Base-by-base conservation (phyloP, 2,888 invertebrate genomes). In the Rotaria socialis region DNA sequence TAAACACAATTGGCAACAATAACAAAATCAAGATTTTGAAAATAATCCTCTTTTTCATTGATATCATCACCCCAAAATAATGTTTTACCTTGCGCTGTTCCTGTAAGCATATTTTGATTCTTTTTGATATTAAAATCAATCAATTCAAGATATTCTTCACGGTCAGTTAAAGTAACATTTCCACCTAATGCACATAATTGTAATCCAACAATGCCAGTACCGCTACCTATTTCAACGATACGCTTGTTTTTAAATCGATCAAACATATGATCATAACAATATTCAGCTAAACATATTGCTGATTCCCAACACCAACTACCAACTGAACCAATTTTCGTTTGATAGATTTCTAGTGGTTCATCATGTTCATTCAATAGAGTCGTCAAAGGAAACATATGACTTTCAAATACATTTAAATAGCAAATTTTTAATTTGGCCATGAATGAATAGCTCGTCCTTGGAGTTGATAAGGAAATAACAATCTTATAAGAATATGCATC, bases 211-310 rank as follows among this genome's bases (percentile, higher is more conserved):
- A 80, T 8, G 24, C 75, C 75, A 41, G 75, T 80, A 24, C 75
- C 75, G 47, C 43, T 47, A 24, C 75, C 75, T 22, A 80, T 80
- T 47, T 80, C 75, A 24, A 80, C 47, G 24, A 80, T 80, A 80
- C 47, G 47, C 47, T 47, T 80, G 24, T 80, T 24, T 43, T 47
- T 43, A 41, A 80, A 47, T 47, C 47, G 8, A 47, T 43, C 22
- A 11, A 80, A 80, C 75, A 80, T 80, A 80, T 80, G 75, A 80
- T 80, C 75, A 80, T 47, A 80, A 24, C 41, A 80, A 80, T 80
- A 80, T 47, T 47, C 41, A 47, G 43, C 41, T 80, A 80, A 80
- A 24, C 43, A 41, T 43, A 80, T 80, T 11, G 43, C 75, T 4
- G 75, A 22, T 80, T 80, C 75, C 75, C 75, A 80, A 47, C 43